Evolutionary conservation across 2,113 vertebrate species (phyloP).

Genomic region (Aegotheles bennettii): DNA sequence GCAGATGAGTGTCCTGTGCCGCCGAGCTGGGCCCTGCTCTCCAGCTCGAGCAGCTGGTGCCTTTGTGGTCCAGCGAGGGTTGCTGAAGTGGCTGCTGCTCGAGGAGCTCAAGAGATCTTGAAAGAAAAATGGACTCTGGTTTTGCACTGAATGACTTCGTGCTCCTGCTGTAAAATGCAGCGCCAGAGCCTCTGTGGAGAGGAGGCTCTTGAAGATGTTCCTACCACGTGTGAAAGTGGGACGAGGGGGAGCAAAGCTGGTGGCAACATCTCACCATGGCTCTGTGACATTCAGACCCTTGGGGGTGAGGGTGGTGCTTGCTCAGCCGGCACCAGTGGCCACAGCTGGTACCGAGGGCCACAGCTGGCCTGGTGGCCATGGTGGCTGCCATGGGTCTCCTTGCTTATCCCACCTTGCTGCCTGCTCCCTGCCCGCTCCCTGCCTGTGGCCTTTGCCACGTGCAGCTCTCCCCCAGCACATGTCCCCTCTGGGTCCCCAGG

Average conservation of each 20-base stretch:
- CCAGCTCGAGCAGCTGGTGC: background rate
- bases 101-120: background rate
- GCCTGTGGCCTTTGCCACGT: too few species aligned
- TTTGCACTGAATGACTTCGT: background rate
- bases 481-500: rapidly evolving
- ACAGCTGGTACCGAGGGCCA: rapidly evolving
- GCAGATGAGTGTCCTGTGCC: background rate
- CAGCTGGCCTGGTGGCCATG: rapidly evolving
- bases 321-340: background rate
- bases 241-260: too few species aligned
- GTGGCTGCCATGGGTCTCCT: background rate
- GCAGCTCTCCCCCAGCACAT: background rate
- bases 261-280: background rate
- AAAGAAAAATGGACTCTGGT: background rate
- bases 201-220: background rate
- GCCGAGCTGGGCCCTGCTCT: background rate
- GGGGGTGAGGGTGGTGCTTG: background rate
- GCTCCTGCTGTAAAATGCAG: background rate
- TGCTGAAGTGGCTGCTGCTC: background rate
- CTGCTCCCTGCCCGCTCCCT: background rate
- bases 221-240: rapidly evolving
- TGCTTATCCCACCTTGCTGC: background rate
- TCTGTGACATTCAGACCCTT: background rate
- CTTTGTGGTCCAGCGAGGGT: rapidly evolving
- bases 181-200: background rate